A percentile compares a stretch with the other conserved stretches of the same genome.
Conservation (phyloP, 1,140 invertebrate genomes). For the Diploscapter pachys region DNA sequence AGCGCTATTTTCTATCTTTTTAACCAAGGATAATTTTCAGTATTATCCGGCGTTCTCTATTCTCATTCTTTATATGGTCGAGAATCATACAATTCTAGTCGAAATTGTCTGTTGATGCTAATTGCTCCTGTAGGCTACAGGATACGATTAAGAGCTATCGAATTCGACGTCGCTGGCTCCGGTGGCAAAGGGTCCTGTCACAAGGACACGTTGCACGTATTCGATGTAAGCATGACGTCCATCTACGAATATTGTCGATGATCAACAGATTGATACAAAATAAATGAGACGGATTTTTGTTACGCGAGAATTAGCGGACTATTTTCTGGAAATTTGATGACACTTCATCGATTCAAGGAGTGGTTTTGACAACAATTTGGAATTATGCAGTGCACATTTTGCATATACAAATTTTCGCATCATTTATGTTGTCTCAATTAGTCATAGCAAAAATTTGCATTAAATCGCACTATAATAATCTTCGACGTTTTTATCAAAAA, state of each 20-base stretch:
- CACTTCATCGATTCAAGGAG: no score
- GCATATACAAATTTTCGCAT: no score
- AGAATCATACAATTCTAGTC: conserved; percentile 34
- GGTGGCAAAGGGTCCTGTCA: conserved; percentile 20
- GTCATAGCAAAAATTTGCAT: no score
- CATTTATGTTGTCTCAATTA: no score
- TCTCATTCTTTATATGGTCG: conserved; percentile 33
- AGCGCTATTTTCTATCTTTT: background rate
- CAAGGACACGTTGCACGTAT: conserved; percentile 39
- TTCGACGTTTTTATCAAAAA: no score
- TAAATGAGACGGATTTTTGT: no score
- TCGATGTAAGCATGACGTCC: conserved; percentile 28
- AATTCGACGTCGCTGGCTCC: conserved; percentile 35
- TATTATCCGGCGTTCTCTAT: conserved; percentile 30
- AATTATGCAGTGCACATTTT: no score
- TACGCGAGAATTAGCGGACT: no score
- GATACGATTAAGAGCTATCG: conserved; percentile 35
- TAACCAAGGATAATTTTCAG: conserved; percentile 1
- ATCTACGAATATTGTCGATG: background rate
- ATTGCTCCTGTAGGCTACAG: conserved; percentile 35
- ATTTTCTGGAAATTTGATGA: no score
- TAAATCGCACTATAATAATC: no score
- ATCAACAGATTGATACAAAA: background rate
- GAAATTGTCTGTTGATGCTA: conserved; percentile 38
- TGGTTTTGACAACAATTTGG: no score